Evolutionary conservation across 2,797 vertebrate species (phyloP).

Genomic region (Helostoma temminkii): DNA sequence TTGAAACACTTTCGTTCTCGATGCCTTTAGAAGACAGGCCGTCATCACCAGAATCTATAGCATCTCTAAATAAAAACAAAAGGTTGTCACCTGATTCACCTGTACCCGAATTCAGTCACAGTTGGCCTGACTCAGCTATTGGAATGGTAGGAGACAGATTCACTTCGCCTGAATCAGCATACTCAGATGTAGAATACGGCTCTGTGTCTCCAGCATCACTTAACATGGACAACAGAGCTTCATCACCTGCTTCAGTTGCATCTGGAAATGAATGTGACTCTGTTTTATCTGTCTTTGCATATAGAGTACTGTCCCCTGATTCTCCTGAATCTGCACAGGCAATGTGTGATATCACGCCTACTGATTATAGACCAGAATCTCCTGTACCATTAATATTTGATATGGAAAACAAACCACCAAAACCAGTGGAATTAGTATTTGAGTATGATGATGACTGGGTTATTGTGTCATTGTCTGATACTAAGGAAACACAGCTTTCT

Average conservation of each 20-base stretch:
- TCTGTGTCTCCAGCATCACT: constrained; percentile 26
- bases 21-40: constrained; percentile 34
- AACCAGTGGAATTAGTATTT: constrained; percentile 4
- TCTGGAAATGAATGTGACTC: constrained; percentile 53
- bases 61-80: constrained; percentile 45
- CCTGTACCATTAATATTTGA: constrained; percentile 5
- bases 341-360: background rate
- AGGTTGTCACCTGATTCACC: constrained; percentile 70
- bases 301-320: constrained; percentile 17
- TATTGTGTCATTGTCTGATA: constrained; percentile 42
- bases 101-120: constrained; percentile 55
- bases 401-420: constrained; percentile 31
- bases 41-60: constrained; percentile 55
- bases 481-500: constrained; percentile 38
- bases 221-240: constrained; percentile 27
- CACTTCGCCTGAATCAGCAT: constrained; percentile 56
- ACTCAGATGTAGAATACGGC: constrained; percentile 50
- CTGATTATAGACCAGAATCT: constrained; percentile 9
- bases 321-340: constrained; percentile 9
- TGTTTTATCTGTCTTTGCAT: constrained; percentile 6
- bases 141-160: constrained; percentile 27
- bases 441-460: constrained; percentile 51
- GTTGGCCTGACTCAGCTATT: constrained; percentile 22
- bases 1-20: constrained; percentile 18
- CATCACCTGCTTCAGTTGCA: constrained; percentile 49